Base-by-base conservation (phyloP, 2,888 invertebrate species). In the Nomada ruficornis region DNA sequence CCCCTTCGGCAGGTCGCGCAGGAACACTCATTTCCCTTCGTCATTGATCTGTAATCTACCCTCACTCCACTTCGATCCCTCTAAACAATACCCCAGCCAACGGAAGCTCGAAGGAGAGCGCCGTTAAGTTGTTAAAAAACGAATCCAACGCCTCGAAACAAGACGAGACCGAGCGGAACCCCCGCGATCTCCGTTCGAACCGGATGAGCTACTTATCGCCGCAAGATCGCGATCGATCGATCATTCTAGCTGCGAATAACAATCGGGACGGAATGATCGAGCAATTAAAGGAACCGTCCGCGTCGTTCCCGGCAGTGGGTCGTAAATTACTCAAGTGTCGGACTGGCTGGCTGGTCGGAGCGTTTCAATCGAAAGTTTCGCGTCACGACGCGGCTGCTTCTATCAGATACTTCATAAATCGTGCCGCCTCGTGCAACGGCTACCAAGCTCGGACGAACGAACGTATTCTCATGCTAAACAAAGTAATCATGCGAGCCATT, bases 401-500 rank as follows among this genome's bases (percentile, higher is more conserved):
- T 83, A 83, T 83, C 83, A 20, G 83, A 79, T 83, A 65, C 79
- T 75, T 79, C 83, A 83, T 83, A 83, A 83, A 83, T 83, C 79
- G 73, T 47, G 42, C 26, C 67, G 65, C 26, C 60, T 23, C 29
- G 44, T n/a, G 47, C 36, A 36, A 50, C 60, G 52, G 52, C 36
- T 47, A 60, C 75, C 71, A 76, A 72, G 84, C 83, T 75, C 83
- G 70, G 47, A 42, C 83, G 65, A 52, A 47, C 67, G 55, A 59
- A 42, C 62, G 63, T 60, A 83, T 84, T 88, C 80, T 78, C 60
- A 72, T 77, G 80, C 74, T 87, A 88, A 88, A 83, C 85, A 85
- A 74, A 82, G 81, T 77, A 83, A 88, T 86, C 85, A 83, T 76
- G 62, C 77, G 85, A 81, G 71, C 83, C 88, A 84, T 88, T 88